Conservation (phyloP, 2,113 vertebrate species). For the Macheiramphus alcinus region DNA sequence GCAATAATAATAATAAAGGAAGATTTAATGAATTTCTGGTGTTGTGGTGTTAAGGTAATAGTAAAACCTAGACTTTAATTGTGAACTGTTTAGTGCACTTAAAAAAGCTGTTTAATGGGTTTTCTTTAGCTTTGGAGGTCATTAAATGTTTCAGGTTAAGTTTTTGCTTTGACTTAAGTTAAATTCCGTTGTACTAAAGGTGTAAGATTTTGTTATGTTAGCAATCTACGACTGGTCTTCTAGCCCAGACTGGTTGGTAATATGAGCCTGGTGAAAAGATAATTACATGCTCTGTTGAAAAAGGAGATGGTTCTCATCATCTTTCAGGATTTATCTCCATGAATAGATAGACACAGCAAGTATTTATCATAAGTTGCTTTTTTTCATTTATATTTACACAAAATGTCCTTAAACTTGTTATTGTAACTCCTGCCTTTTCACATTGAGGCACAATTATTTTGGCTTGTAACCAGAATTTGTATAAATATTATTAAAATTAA, state of each 20-base stretch:
- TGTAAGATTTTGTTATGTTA: slow-evolving; percentile 2
- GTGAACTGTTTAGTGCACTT: background rate
- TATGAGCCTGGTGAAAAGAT: background rate
- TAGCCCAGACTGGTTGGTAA: slow-evolving; percentile 4
- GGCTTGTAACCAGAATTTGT: background rate
- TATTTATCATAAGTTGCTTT: background rate
- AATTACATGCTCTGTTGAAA: slow-evolving; percentile 9
- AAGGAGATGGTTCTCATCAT: background rate
- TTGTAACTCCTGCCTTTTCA: background rate
- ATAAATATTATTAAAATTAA: background rate
- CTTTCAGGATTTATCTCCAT: background rate
- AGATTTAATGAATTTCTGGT: background rate
- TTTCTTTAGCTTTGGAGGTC: background rate
- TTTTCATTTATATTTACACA: background rate
- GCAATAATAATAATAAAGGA: background rate
- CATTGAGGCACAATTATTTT: background rate
- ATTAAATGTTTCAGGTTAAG: background rate
- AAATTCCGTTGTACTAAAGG: background rate
- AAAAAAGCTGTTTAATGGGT: background rate
- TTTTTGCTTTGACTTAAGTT: background rate
- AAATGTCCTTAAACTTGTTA: background rate
- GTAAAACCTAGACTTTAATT: background rate
- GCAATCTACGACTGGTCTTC: background rate
- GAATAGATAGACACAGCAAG: background rate
- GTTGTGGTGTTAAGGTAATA: background rate